These are phyloP conservation scores for Phlogophora meticulosa DNA, from an alignment of 2,888 invertebrate genomes.

Conservation along the genomic window DNA sequence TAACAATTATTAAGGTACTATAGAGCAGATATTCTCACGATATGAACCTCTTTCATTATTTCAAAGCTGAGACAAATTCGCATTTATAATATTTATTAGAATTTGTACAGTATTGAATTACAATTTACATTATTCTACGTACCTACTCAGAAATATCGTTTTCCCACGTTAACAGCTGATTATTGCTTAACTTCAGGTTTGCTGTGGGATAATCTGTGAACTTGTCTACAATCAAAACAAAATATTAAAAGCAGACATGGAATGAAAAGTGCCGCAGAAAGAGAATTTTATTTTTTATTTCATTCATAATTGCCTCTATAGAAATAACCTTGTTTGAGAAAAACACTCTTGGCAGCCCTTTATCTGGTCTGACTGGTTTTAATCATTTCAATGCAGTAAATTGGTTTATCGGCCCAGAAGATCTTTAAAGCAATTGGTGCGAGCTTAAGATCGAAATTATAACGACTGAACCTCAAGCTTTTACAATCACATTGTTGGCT, in stretches of 20 bases:
- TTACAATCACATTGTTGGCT: constrained; percentile 17
- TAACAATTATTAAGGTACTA: constrained; percentile 46
- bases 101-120: constrained; percentile 20
- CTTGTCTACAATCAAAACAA: background rate
- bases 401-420: constrained; percentile 34
- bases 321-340: background rate
- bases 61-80: constrained; percentile 28
- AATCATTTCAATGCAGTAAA: constrained; percentile 45
- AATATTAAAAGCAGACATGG: no score
- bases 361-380: constrained; percentile 2
- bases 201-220: background rate
- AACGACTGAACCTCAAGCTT: constrained; percentile 34
- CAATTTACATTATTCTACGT: constrained; percentile 32
- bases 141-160: background rate
- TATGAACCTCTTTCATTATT: constrained; percentile 25
- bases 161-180: constrained; percentile 31
- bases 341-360: constrained; percentile 2
- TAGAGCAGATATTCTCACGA: constrained; percentile 53
- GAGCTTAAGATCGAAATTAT: constrained; percentile 27
- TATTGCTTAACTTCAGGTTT: constrained; percentile 7
- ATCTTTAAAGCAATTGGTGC: constrained; percentile 43
- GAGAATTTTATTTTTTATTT: no score
- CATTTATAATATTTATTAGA: constrained; percentile 24
- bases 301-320: background rate
- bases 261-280: no score